phyloP scores from a whole-genome alignment of 2,113 vertebrate species.

The Glareola pratincola region DNA sequence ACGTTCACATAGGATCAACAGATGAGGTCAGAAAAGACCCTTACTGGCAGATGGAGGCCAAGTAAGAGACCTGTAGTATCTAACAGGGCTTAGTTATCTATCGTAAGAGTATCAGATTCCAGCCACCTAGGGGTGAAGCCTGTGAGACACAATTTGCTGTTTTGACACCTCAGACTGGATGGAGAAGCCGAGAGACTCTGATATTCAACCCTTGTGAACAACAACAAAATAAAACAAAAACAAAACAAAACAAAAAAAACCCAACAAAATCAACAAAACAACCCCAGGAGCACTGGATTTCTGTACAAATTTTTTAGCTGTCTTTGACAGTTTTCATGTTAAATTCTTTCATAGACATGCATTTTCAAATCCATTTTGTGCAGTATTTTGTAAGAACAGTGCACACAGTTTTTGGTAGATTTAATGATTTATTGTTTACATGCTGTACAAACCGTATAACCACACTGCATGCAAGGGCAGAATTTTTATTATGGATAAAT shows the following conservation, averaged over 20 bases:
- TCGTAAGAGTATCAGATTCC: background rate
- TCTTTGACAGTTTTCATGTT: background rate
- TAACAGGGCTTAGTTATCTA: background rate
- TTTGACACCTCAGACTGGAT: background rate
- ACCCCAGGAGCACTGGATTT: background rate
- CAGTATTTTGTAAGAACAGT: background rate
- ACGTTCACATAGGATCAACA: background rate
- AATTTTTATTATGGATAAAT: background rate
- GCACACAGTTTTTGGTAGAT: background rate
- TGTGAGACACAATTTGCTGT: background rate
- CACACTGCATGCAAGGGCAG: background rate
- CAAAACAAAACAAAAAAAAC: too few relatives aligned
- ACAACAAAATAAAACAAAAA: background rate
- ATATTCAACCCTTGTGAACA: background rate
- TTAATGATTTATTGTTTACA: background rate
- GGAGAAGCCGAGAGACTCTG: background rate
- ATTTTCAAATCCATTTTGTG: background rate
- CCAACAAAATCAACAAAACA: background rate
- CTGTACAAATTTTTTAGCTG: background rate
- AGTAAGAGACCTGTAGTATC: background rate
- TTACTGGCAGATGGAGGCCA: background rate
- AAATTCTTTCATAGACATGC: background rate
- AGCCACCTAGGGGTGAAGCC: background rate
- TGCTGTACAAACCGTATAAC: background rate
- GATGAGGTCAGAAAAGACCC: background rate